phyloP scores from a whole-genome alignment of 2,797 vertebrate genomes.

The Enteromius treurensis region DNA sequence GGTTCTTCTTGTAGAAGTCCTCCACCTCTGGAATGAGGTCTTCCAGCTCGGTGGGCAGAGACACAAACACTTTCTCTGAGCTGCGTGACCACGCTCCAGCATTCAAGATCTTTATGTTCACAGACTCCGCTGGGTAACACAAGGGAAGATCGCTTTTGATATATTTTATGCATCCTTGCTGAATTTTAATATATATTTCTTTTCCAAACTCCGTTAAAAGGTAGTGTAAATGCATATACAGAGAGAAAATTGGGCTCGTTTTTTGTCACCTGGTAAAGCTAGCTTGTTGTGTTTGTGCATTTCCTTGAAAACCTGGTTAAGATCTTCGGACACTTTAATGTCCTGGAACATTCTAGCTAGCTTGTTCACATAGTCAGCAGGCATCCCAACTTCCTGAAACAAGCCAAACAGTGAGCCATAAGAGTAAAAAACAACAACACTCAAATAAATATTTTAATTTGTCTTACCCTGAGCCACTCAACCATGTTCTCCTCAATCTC shows the following conservation, averaged over 20 bases:
- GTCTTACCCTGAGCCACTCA: conserved; percentile 94
- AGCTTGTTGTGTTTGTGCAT: conserved; percentile 99
- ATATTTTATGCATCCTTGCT: background rate
- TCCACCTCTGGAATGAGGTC: conserved; percentile 98
- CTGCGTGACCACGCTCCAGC: conserved; percentile 98
- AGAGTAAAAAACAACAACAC: background rate
- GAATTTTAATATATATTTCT: background rate
- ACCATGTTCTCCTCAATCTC: conserved; percentile 99
- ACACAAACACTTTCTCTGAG: conserved; percentile 98
- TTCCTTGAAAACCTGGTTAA: conserved; percentile 98
- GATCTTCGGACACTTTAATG: conserved; percentile 98
- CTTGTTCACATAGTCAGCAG: conserved; percentile 98
- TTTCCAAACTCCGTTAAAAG: background rate
- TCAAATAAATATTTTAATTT: background rate
- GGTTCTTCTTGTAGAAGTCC: conserved; percentile 99
- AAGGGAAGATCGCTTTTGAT: background rate
- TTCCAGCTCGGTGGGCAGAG: conserved; percentile 94
- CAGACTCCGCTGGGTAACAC: conserved; percentile 87
- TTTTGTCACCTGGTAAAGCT: conserved; percentile 88
- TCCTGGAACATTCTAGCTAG: conserved; percentile 98
- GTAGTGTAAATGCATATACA: background rate
- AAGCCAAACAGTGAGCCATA: conserved; percentile 33
- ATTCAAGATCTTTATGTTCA: conserved; percentile 99
- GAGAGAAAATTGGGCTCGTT: background rate
- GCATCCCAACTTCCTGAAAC: conserved; percentile 97